Percentiles rank a stretch among this genome's conserved stretches.
These are phyloP conservation scores for Ennomos fuscantarius DNA, from an alignment of 2,888 invertebrate genomes.

Conservation along the genomic window DNA sequence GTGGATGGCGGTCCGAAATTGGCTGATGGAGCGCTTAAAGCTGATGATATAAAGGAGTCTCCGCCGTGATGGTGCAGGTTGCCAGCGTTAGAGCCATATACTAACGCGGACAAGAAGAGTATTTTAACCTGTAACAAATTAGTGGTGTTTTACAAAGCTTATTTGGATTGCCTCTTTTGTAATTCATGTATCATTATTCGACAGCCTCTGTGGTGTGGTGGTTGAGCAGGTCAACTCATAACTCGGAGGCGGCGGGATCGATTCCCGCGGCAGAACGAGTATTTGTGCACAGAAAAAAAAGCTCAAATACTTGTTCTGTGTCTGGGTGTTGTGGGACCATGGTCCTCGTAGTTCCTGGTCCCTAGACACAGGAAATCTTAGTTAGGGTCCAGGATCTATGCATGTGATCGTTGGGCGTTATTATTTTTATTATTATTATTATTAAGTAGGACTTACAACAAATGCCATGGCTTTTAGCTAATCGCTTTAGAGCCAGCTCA, in stretches of 20 bases:
- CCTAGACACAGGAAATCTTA: too few relatives aligned
- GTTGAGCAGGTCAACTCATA: too few relatives aligned
- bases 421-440: too few relatives aligned
- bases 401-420: too few relatives aligned
- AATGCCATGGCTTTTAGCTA: constrained; percentile 84
- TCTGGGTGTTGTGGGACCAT: too few relatives aligned
- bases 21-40: constrained; percentile 68
- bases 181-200: constrained; percentile 8
- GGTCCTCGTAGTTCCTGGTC: too few relatives aligned
- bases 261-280: too few relatives aligned
- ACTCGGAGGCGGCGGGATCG: too few relatives aligned
- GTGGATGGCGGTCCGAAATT: constrained; percentile 68
- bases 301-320: too few relatives aligned
- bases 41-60: constrained; percentile 70
- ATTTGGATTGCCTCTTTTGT: background rate
- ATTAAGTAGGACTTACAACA: constrained; percentile 69
- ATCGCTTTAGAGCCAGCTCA: constrained; percentile 76
- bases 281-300: too few relatives aligned
- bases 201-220: too few relatives aligned
- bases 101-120: constrained; percentile 67
- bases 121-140: constrained; percentile 72
- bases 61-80: constrained; percentile 55
- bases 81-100: constrained; percentile 67
- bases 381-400: too few relatives aligned
- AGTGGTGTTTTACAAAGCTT: constrained; percentile 13